A percentile compares a stretch with the other conserved stretches of the same genome.
Conservation (phyloP, 2,888 invertebrate species). For the Drosophila anceps region DNA sequence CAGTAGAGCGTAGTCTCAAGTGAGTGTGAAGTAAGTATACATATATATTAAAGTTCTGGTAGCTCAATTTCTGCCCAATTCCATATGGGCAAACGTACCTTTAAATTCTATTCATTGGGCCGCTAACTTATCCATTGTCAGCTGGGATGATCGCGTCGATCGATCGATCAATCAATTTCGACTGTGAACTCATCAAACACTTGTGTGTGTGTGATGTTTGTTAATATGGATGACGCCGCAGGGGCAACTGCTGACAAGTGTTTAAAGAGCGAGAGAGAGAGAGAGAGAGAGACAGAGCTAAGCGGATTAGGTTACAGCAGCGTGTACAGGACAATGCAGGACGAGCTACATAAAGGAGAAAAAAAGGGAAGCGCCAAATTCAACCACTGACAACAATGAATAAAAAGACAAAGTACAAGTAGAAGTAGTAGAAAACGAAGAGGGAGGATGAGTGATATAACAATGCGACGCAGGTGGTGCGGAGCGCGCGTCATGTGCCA, state of each 20-base stretch:
- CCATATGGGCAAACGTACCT: background rate
- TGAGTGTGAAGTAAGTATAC: background rate
- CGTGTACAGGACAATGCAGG: constrained; percentile 70
- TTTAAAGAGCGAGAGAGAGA: constrained; percentile 2
- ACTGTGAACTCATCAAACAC: constrained; percentile 43
- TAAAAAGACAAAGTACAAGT: constrained; percentile 23
- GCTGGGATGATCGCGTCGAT: constrained; percentile 24
- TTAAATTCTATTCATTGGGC: constrained; percentile 1
- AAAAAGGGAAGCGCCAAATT: constrained; percentile 52
- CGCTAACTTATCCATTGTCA: constrained; percentile 17
- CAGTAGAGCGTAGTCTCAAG: background rate
- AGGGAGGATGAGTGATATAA: constrained; percentile 26
- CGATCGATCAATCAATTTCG: constrained; percentile 47
- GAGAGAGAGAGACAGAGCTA: constrained; percentile 23
- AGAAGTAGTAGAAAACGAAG: constrained; percentile 14
- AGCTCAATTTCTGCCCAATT: background rate
- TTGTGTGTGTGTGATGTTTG: constrained; percentile 17
- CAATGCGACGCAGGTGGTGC: constrained; percentile 36
- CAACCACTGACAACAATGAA: constrained; percentile 58
- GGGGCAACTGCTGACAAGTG: constrained; percentile 47
- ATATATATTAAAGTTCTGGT: background rate
- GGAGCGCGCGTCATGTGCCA: constrained; percentile 67
- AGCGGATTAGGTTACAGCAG: constrained; percentile 73
- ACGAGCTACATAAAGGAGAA: constrained; percentile 17
- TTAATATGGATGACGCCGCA: constrained; percentile 7